Evolutionary conservation across 2,113 vertebrate species (phyloP).

Genomic region (Diadophis punctatus): DNA sequence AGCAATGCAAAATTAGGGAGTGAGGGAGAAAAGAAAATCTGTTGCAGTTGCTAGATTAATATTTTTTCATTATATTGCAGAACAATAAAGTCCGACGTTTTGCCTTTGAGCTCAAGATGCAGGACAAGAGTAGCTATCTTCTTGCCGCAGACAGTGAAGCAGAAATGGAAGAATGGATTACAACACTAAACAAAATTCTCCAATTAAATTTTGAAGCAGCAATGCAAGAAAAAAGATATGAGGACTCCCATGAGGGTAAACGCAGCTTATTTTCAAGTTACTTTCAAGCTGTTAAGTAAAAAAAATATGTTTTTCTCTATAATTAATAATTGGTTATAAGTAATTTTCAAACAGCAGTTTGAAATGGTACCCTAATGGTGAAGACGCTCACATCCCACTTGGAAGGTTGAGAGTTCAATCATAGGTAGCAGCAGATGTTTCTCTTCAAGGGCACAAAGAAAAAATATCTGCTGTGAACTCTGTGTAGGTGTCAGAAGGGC

Average conservation of each 20-base stretch:
- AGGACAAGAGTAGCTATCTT: conserved; percentile 96
- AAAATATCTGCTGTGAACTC: neutral
- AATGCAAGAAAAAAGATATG: conserved; percentile 96
- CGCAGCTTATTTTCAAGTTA: neutral
- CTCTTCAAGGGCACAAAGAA: neutral
- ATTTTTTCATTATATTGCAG: conserved; percentile 66
- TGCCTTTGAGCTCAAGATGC: conserved; percentile 98
- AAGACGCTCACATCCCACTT: neutral
- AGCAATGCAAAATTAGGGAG: neutral
- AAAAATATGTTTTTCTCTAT: neutral
- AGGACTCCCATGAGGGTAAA: conserved; percentile 90
- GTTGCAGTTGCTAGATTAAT: neutral
- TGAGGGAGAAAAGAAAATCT: neutral
- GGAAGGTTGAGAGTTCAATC: neutral
- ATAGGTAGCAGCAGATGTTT: neutral
- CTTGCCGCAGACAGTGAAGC: conserved; percentile 89
- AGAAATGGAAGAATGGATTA: conserved; percentile 98
- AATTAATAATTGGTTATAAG: neutral
- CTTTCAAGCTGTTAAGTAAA: neutral
- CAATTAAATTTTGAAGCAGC: conserved; percentile 95
- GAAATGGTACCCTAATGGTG: neutral
- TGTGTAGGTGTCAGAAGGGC: neutral
- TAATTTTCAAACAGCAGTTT: neutral
- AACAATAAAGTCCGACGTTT: conserved; percentile 94
- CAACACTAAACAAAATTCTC: conserved; percentile 91